A percentile compares a stretch with the other conserved stretches of the same genome.
Conservation (phyloP, 1,140 invertebrate species). For the Manduca sexta region DNA sequence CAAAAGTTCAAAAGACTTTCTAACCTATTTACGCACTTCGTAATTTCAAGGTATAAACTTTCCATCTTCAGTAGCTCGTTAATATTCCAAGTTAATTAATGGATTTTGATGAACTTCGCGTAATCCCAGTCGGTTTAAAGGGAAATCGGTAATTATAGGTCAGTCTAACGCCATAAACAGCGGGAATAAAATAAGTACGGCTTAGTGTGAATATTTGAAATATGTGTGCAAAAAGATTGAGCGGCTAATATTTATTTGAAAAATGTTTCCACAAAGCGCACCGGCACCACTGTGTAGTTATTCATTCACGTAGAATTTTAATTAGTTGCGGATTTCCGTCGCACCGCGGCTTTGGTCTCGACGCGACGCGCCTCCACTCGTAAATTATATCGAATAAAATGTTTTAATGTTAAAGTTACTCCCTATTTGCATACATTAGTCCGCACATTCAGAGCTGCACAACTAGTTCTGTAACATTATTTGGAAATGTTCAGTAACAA, state of each 20-base stretch:
- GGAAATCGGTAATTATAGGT: conserved; percentile 50
- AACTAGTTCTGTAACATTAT: too few species aligned
- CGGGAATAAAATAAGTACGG: background rate
- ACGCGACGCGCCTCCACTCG: conserved; percentile 10
- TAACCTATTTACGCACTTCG: conserved; percentile 61
- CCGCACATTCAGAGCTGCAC: too few species aligned
- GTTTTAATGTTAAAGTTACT: conserved; percentile 9
- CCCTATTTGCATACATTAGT: conserved; percentile 6
- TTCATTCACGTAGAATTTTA: conserved; percentile 60
- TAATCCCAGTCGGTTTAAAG: conserved; percentile 43
- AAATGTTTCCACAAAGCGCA: conserved; percentile 13
- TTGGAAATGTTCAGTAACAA: too few species aligned
- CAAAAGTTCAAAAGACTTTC: conserved; percentile 57
- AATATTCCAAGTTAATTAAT: conserved; percentile 68
- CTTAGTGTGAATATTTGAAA: background rate
- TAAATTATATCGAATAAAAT: conserved; percentile 24
- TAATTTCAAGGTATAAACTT: conserved; percentile 63
- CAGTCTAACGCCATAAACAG: conserved; percentile 21
- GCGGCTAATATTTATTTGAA: conserved; percentile 22
- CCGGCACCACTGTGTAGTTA: too few species aligned
- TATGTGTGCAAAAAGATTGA: too few species aligned
- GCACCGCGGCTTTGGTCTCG: conserved; percentile 25
- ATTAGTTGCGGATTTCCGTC: conserved; percentile 59
- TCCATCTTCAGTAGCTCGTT: conserved; percentile 54
- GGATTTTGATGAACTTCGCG: conserved; percentile 53